Evolutionary conservation across 2,888 invertebrate genomes (phyloP).

Genomic region (Conus canariensis): DNA sequence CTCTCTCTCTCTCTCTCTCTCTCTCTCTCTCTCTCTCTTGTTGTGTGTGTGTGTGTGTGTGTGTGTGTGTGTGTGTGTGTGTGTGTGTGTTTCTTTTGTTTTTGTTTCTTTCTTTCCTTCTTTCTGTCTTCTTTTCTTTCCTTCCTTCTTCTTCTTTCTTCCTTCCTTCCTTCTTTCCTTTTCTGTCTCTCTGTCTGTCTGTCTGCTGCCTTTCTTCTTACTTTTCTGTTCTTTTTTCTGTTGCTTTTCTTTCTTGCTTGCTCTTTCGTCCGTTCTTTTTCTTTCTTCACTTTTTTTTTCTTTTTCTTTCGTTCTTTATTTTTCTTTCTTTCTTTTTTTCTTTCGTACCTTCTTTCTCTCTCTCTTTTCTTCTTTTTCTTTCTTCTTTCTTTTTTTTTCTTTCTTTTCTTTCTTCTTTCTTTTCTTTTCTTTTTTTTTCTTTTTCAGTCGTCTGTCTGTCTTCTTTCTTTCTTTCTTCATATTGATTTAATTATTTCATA

Average conservation of each 20-base stretch:
- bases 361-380: neutral
- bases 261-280: neutral
- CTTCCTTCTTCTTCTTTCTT: too few species aligned
- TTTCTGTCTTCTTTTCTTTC: too few species aligned
- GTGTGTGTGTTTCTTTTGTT: neutral
- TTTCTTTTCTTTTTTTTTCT: neutral
- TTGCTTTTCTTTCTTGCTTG: neutral
- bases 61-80: neutral
- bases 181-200: neutral
- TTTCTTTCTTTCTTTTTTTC: neutral
- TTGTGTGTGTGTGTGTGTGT: neutral
- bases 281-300: neutral
- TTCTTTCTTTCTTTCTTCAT: neutral
- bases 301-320: neutral
- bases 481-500: neutral
- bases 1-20: constrained; percentile 36
- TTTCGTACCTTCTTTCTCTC: neutral
- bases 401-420: neutral
- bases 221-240: neutral
- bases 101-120: too few species aligned
- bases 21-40: constrained; percentile 28
- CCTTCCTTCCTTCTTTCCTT: too few species aligned
- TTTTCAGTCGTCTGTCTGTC: neutral
- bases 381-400: neutral
- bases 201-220: neutral